Evolutionary conservation across 2,113 vertebrate genomes (phyloP), one percentile per base, ranked within the genome.

Genomic region (Melierax canorus): DNA sequence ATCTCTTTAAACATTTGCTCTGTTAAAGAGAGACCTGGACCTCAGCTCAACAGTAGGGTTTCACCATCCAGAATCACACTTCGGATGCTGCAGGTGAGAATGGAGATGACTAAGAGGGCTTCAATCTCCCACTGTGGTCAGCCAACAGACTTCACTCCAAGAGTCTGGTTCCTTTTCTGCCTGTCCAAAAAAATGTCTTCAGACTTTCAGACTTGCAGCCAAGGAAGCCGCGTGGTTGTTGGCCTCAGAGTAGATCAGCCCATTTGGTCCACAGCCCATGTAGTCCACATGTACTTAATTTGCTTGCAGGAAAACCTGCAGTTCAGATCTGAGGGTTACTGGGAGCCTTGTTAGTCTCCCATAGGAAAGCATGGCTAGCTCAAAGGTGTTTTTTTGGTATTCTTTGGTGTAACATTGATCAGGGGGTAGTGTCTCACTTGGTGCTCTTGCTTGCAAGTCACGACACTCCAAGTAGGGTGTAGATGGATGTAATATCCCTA

Each of bases 201-300:
- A 3, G 29, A 53, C 51, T 69, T 88, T 59, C 93, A 89, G 80
- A 39, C 15, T 41, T 89, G 51, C 15, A 74, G 32, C 45, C 4
- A 2, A 32, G 51, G 59, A 67, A 80, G 20, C 9, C 2, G 2
- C 2, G 0, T 62, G n/a, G 66, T 27, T 83, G 27, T 48, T 76
- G 74, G 26, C 51, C 76, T 81, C 2, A 2, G 34, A 91, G 29
- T 6, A 51, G 39, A 56, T 20, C 46, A 46, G 6, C 29, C 72
- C 6, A 2, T 81, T 81, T 63, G 13, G 51, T 58, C 8, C 21
- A 14, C 22, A 55, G 34, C 8, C 26, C 5, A 1, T 0, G 1
- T 34, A 19, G 23, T 72, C 66, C 48, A 34, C 56, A n/a, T 0
- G 0, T 34, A 16, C 39, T 68, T 45, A 16, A 23, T 56, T 38